Conservation (phyloP, 2,888 invertebrate species). For the Andrena flavipes region DNA sequence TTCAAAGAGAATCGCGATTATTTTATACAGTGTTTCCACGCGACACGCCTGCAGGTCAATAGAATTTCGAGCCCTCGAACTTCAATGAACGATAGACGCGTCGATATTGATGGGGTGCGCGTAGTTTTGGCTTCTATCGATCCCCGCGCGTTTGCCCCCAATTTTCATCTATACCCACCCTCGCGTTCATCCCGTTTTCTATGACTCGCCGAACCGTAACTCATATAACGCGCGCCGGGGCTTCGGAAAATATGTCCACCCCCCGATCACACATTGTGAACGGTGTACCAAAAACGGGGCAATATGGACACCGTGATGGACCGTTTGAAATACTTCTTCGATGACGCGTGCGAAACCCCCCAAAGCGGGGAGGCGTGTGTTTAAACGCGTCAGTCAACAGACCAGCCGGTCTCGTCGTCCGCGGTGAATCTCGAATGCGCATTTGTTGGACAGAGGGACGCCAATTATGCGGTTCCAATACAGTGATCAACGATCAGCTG, state of each 20-base stretch:
- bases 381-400: neutral
- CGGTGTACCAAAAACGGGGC: neutral
- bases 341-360: neutral
- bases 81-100: conserved; percentile 1
- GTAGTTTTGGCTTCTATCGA: neutral
- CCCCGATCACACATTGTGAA: neutral
- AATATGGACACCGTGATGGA: neutral
- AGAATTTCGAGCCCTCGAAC: neutral
- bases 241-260: neutral
- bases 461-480: conserved; percentile 7
- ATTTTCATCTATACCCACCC: neutral
- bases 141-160: neutral
- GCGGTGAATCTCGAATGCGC: neutral
- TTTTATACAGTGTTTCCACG: neutral
- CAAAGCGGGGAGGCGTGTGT: neutral
- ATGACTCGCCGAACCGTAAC: neutral
- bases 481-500: conserved; percentile 9
- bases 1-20: neutral
- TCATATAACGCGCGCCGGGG: neutral
- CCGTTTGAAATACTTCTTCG: neutral
- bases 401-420: neutral
- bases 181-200: neutral
- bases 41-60: neutral
- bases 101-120: conserved; percentile 24
- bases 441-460: neutral